Percentiles rank a stretch among this genome's conserved stretches.
Evolutionary conservation across 2,888 invertebrate genomes (phyloP).

Genomic region (Hedychridium roseum): DNA sequence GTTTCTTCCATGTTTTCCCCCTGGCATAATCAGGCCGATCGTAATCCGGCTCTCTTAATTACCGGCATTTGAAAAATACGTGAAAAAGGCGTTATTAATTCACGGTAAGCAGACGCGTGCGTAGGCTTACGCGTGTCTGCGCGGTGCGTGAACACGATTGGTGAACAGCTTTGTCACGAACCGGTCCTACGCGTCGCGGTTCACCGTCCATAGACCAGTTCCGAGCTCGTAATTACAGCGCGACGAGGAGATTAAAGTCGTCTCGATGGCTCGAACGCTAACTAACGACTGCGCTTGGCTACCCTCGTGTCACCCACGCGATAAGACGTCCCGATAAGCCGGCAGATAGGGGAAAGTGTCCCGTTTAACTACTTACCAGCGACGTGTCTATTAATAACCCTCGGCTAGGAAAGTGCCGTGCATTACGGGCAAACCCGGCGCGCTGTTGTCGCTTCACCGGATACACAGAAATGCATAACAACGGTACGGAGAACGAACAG

Average conservation of each 20-base stretch:
- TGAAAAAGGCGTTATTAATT: too few relatives aligned
- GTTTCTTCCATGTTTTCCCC: too few relatives aligned
- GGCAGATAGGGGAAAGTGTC: background rate
- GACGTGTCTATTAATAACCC: slow-evolving; percentile 1
- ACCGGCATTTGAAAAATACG: too few relatives aligned
- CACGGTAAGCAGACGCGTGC: too few relatives aligned
- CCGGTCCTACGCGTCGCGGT: slow-evolving; percentile 3
- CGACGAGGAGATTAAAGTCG: slow-evolving; percentile 2
- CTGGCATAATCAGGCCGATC: too few relatives aligned
- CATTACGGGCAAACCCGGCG: too few relatives aligned
- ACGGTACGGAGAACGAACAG: too few relatives aligned
- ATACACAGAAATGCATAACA: too few relatives aligned
- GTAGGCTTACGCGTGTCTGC: background rate
- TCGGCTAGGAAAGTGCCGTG: too few relatives aligned
- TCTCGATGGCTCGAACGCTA: background rate
- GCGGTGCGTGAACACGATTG: too few relatives aligned
- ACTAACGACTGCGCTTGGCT: slow-evolving; percentile 3
- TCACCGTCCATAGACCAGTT: slow-evolving; percentile 5
- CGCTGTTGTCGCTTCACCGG: too few relatives aligned
- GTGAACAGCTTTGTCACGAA: slow-evolving; percentile 3
- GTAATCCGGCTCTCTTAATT: too few relatives aligned
- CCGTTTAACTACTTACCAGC: background rate
- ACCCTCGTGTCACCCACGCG: background rate
- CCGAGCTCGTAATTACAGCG: slow-evolving; percentile 6
- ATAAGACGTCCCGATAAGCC: background rate